Conservation (phyloP, 2,888 invertebrate species). For the Dromius quadrimaculatus region DNA sequence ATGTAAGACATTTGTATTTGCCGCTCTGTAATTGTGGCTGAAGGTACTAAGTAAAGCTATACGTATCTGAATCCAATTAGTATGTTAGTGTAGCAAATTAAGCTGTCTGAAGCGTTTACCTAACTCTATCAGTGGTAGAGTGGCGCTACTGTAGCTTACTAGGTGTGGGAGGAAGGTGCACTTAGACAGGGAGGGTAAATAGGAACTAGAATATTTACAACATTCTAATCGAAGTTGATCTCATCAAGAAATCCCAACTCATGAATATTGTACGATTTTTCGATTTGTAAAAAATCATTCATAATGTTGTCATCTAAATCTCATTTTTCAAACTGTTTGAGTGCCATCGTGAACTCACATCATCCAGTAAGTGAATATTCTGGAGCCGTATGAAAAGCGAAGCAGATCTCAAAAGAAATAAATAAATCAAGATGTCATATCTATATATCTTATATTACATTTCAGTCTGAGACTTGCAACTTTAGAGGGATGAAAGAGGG, state of each 20-base stretch:
- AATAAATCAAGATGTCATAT: slow-evolving; percentile 64
- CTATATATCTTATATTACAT: slow-evolving; percentile 61
- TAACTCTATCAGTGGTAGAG: slow-evolving; percentile 58
- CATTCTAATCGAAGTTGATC: too few relatives aligned
- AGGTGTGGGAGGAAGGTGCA: too few relatives aligned
- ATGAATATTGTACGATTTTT: too few relatives aligned
- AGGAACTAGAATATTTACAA: too few relatives aligned
- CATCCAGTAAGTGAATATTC: slow-evolving; percentile 44
- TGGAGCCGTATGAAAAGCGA: slow-evolving; percentile 34
- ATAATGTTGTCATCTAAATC: too few relatives aligned
- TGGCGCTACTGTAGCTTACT: background rate
- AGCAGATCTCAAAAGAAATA: slow-evolving; percentile 57
- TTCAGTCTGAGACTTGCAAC: slow-evolving; percentile 57
- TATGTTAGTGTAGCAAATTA: slow-evolving; percentile 61
- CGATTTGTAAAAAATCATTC: too few relatives aligned
- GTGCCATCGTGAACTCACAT: background rate
- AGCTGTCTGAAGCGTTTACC: slow-evolving; percentile 62
- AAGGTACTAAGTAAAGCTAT: slow-evolving; percentile 49
- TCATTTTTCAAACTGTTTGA: background rate
- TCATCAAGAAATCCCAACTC: too few relatives aligned
- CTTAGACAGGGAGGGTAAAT: background rate
- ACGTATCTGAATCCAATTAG: slow-evolving; percentile 58
- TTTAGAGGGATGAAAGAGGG: background rate
- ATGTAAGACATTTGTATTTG: background rate
- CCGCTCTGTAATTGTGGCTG: slow-evolving; percentile 15